phyloP scores from a whole-genome alignment of 2,113 vertebrate genomes.

The Perccottus glenii region DNA sequence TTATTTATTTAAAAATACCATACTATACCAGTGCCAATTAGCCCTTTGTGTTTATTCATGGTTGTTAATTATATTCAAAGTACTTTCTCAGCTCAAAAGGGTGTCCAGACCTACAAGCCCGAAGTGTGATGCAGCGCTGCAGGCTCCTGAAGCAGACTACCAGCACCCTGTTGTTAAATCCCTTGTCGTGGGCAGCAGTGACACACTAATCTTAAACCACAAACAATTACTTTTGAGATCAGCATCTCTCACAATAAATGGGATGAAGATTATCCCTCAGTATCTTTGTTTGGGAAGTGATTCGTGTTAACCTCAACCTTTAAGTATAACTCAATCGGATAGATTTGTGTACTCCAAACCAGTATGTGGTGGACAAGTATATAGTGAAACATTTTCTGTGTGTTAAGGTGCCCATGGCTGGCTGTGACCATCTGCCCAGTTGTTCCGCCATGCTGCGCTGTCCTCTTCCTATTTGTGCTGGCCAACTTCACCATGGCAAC shows the following conservation, averaged over 20 bases:
- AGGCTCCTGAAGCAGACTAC: conserved; percentile 8
- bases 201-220: conserved; percentile 55
- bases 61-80: background rate
- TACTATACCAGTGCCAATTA: background rate
- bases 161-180: conserved; percentile 46
- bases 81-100: background rate
- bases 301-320: conserved; percentile 44
- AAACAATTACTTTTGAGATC: conserved; percentile 66
- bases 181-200: conserved; percentile 35
- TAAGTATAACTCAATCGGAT: background rate
- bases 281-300: conserved; percentile 39
- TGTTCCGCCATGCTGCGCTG: conserved; percentile 90
- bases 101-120: background rate
- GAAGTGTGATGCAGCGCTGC: background rate
- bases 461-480: conserved; percentile 94
- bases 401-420: conserved; percentile 93
- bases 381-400: conserved; percentile 4
- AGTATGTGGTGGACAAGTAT: background rate
- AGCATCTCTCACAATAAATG: conserved; percentile 53
- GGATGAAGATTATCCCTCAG: conserved; percentile 56
- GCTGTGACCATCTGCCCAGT: conserved; percentile 89
- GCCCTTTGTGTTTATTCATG: background rate
- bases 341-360: background rate
- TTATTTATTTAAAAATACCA: no score
- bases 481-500: conserved; percentile 99